A percentile compares a stretch with the other conserved stretches of the same genome.
phyloP scores from a whole-genome alignment of 2,113 vertebrate species.

The Saccopteryx leptura region DNA sequence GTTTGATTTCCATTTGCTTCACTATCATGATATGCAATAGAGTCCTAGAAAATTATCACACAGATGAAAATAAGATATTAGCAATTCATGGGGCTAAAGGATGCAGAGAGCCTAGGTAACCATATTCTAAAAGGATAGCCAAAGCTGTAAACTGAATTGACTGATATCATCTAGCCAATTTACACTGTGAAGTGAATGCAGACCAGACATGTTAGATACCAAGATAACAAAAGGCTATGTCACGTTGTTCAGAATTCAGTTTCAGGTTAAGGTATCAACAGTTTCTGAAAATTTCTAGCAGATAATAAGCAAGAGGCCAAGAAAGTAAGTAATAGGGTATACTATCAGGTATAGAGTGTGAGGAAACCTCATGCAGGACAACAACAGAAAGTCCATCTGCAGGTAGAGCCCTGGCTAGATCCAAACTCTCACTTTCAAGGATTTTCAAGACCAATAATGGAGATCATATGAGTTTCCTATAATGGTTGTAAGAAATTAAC shows the following conservation, averaged over 20 bases:
- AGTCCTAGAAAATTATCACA: background rate
- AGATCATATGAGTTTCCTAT: background rate
- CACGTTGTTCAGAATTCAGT: background rate
- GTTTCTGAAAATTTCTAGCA: slow-evolving; percentile 61
- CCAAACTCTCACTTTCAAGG: background rate
- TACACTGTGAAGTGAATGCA: background rate
- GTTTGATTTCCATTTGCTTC: background rate
- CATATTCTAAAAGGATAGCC: background rate
- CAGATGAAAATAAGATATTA: background rate
- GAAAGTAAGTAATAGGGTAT: slow-evolving; percentile 2
- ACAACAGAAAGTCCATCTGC: background rate
- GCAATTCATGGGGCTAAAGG: background rate
- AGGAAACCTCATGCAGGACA: background rate
- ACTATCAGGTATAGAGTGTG: background rate
- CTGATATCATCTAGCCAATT: background rate
- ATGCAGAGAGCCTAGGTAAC: background rate
- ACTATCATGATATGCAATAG: background rate
- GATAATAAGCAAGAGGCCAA: background rate
- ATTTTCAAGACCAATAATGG: slow-evolving; percentile 41
- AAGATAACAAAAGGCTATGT: slow-evolving; percentile 14
- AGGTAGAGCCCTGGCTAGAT: background rate
- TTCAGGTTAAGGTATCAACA: background rate
- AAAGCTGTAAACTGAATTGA: background rate
- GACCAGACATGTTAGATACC: background rate
- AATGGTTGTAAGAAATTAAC: background rate